Base-by-base conservation (phyloP, 2,888 invertebrate species). In the Erebia ligea region DNA sequence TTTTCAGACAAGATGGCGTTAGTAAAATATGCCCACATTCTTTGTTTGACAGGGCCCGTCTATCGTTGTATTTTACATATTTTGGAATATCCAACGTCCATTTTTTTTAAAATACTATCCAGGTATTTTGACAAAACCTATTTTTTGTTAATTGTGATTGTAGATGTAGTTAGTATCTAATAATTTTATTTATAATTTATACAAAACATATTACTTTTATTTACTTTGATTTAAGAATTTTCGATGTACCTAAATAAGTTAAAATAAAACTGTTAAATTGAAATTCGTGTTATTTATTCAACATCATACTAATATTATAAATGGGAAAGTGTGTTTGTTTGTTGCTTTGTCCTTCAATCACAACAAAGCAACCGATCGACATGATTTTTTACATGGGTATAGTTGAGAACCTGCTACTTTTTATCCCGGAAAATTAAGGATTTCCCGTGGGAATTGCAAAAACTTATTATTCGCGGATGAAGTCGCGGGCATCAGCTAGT, bases 201-300 rank as follows among this genome's bases (percentile, higher is more conserved):
- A 34, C 6, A 34, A 9, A 58, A 59, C 42, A 59, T 25, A 21
- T 15, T 56, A 9, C 21, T 19, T n/a, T 54, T 13, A 25, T 56
- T 56, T 57, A 57, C 9, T 13, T 6, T 19, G 0, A 54, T 54
- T 21, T 62, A 48, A 62, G 21, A 34, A 34, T 15, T 19, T 21
- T 42, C 17, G 8, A 15, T 62, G 15, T 13, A 8, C 21, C 13
- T 62, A 45, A 45, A 62, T 62, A 62, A 13, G 8, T 21, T 62
- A 15, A 48, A 62, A 62, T 62, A 62, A 62, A 62, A 45, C 1
- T 21, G 56, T 57, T 62, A 21, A 15, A 62, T 8, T 45, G 13
- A 48, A 21, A 0, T 10, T 62, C 8, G 42, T 61, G 59, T 59
- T 6, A 40, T 17, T 59, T 40, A 59, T n/a, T 54, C 54, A 9